Evolutionary conservation across 2,113 vertebrate genomes (phyloP).

Genomic region (Protobothrops mucrosquamatus): DNA sequence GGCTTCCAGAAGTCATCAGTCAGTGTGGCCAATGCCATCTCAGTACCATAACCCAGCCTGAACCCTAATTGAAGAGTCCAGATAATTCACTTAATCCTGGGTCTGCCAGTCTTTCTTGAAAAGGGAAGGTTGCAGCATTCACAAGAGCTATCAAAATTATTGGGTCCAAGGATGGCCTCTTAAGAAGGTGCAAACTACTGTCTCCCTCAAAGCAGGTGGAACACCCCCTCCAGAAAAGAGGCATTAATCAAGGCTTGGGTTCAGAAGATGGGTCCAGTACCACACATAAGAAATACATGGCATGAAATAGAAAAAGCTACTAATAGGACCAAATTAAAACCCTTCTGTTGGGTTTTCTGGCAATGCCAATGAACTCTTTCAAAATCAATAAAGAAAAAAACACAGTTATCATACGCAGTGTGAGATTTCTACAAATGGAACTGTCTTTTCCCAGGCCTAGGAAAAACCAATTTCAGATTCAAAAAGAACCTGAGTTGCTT

Average conservation of each 20-base stretch:
- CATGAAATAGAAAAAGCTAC: neutral
- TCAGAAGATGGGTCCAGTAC: neutral
- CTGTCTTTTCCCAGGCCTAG: neutral
- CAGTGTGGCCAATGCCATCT: neutral
- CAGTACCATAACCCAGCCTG: neutral
- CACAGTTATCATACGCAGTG: neutral
- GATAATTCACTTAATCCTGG: neutral
- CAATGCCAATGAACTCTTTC: neutral
- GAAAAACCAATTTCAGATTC: neutral
- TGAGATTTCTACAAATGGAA: neutral
- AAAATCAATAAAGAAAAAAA: neutral
- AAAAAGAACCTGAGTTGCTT: neutral
- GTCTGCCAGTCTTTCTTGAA: neutral
- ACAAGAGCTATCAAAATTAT: neutral
- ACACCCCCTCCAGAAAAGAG: neutral
- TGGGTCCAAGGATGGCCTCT: neutral
- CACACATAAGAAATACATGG: neutral
- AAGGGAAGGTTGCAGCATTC: neutral
- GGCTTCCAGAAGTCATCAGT: neutral
- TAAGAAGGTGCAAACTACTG: neutral
- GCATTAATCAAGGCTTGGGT: neutral
- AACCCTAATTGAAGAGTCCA: neutral
- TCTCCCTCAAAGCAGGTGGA: neutral
- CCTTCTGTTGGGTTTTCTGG: neutral
- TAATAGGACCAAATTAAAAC: neutral